Evolutionary conservation across 2,113 vertebrate genomes (phyloP).

Genomic region (Bubalus kerabau): DNA sequence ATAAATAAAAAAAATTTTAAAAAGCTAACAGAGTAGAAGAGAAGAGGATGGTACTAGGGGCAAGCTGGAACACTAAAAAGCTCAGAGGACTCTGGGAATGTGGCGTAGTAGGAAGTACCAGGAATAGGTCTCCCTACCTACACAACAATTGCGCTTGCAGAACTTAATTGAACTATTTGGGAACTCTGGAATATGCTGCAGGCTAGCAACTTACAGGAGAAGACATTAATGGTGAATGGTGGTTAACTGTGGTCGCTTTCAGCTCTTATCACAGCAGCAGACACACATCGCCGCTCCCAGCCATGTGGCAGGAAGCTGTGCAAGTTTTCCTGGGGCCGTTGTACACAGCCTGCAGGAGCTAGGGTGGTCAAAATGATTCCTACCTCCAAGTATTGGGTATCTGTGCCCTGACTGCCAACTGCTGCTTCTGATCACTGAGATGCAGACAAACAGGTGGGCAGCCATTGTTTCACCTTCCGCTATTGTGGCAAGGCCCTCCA

Average conservation of each 20-base stretch:
- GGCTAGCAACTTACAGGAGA: background rate
- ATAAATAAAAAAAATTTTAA: fast-evolving
- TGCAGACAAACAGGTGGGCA: background rate
- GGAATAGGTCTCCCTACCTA: background rate
- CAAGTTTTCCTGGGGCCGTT: too few species aligned
- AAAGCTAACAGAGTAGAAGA: background rate
- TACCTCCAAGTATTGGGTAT: background rate
- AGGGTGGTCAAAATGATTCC: background rate
- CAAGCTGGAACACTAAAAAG: background rate
- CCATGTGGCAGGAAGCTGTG: background rate
- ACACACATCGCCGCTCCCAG: background rate
- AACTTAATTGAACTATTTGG: background rate
- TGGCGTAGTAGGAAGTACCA: background rate
- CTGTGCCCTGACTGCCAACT: background rate
- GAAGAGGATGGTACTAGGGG: background rate
- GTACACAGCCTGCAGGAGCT: background rate
- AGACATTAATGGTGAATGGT: background rate
- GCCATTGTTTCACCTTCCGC: background rate
- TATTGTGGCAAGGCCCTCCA: background rate
- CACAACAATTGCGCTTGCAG: background rate
- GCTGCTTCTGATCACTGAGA: background rate
- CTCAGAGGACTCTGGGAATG: background rate
- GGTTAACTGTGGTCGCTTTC: background rate
- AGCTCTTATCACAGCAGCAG: background rate
- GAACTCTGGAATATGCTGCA: background rate